Evolutionary conservation across 2,888 invertebrate species (phyloP), one percentile per base, ranked within the genome.

Genomic region (Agrenia bidenticulata): DNA sequence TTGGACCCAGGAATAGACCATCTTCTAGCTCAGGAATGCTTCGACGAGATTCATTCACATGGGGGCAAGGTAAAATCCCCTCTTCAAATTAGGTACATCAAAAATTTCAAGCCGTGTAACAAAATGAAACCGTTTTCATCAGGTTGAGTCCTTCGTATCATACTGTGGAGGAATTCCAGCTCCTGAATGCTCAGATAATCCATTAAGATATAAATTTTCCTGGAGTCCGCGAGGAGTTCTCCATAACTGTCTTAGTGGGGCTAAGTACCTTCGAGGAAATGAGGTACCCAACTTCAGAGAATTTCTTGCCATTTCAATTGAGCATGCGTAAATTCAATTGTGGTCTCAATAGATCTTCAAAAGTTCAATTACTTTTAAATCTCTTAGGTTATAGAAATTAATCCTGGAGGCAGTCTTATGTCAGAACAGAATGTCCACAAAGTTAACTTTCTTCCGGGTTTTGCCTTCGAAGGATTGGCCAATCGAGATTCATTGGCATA

Each of bases 1-100:
- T 83, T 99, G 32, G 99, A 99, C 79, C 99, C 99, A 0, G 99
- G 98, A n/a, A 95, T 96, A 74, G 96, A 97, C 80, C 99, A 99
- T 80, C 84, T 99, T 73, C 81, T 99, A 62, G 99, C 99, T 0
- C 85, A 98, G 81, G 96, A 99, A 79, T 95, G 94, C 79, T 95
- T 99, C 77, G 94, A 98, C 79, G 90, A 95, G 77, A 88, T 93
- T 13, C 89, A 92, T 78, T 87, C 85, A 67, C 87, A 87, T 54
- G 98, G 97, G 2, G 98, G 96, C 50, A 88, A 92, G 78, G 82
- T 83, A 57, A 5, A n/a, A 4, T 45, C n/a, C n/a, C n/a, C n/a
- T n/a, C n/a, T n/a, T n/a, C n/a, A n/a, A n/a, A n/a, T n/a, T n/a
- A n/a, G n/a, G n/a, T n/a, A n/a, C n/a, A n/a, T n/a, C n/a, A n/a